These are phyloP conservation scores for Andrena praecox DNA, from an alignment of 2,888 invertebrate genomes.

Conservation along the genomic window DNA sequence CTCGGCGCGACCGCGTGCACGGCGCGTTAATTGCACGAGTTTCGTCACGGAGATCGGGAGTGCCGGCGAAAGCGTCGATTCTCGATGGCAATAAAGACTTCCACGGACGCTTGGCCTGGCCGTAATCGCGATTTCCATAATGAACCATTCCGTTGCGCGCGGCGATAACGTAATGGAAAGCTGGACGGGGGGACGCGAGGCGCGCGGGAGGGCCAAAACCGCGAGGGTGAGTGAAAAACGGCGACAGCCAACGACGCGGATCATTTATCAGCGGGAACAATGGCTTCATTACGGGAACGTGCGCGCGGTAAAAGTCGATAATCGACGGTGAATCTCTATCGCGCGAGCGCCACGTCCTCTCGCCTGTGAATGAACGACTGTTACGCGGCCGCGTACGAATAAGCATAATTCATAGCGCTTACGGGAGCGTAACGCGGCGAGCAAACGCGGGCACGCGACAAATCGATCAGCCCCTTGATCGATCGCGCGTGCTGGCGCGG, in stretches of 20 bases:
- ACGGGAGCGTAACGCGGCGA: slow-evolving; percentile 25
- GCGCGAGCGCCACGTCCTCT: neutral
- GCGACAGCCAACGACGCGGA: slow-evolving; percentile 16
- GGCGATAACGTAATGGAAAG: slow-evolving; percentile 30
- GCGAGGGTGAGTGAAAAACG: slow-evolving; percentile 3
- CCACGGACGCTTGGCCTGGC: slow-evolving; percentile 28
- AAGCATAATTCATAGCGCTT: slow-evolving; percentile 44
- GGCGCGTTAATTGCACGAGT: slow-evolving; percentile 31
- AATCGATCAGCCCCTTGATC: neutral
- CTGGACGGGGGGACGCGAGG: neutral
- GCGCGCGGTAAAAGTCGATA: slow-evolving; percentile 13
- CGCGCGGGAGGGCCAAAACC: neutral
- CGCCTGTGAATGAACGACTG: slow-evolving; percentile 41
- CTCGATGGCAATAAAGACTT: slow-evolving; percentile 37
- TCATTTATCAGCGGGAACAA: slow-evolving; percentile 47
- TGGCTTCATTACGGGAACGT: slow-evolving; percentile 36
- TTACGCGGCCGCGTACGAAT: slow-evolving; percentile 9
- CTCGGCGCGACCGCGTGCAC: slow-evolving; percentile 2
- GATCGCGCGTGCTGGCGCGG: too few species aligned
- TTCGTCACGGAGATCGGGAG: slow-evolving; percentile 30
- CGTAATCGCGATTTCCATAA: slow-evolving; percentile 43
- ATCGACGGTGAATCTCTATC: slow-evolving; percentile 16
- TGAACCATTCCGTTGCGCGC: slow-evolving; percentile 25
- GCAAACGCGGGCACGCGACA: slow-evolving; percentile 40
- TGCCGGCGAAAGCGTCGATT: slow-evolving; percentile 29